Percentiles rank a stretch among this genome's conserved stretches.
phyloP scores from a whole-genome alignment of 2,113 vertebrate genomes.

The Ciconia boyciana region DNA sequence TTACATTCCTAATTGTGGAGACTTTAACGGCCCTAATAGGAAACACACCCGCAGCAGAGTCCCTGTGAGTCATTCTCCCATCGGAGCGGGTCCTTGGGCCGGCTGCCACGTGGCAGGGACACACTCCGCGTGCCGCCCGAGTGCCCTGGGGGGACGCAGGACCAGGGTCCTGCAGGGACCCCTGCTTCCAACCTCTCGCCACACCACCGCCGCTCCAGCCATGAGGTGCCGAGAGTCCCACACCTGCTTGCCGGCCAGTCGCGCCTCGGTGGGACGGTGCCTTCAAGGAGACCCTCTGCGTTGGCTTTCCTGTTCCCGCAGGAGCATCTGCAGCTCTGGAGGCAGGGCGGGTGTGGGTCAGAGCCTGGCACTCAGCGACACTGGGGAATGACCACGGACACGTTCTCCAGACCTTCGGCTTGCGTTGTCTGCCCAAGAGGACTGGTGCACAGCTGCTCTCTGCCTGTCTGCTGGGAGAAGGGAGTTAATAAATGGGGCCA shows the following conservation, averaged over 20 bases:
- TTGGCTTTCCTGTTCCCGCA: rapidly evolving
- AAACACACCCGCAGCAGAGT: slow-evolving; percentile 56
- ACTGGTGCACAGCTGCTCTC: rapidly evolving
- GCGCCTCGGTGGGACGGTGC: rapidly evolving
- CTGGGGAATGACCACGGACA: rapidly evolving
- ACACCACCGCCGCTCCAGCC: rapidly evolving
- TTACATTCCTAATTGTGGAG: slow-evolving; percentile 67
- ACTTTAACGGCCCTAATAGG: slow-evolving; percentile 59
- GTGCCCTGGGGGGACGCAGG: rapidly evolving
- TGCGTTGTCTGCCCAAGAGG: not conserved
- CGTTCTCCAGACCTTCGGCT: not conserved
- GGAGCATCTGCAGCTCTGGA: not conserved
- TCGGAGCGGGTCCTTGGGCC: not conserved
- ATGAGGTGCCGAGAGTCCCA: rapidly evolving
- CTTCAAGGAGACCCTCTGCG: rapidly evolving
- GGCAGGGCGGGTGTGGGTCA: not conserved
- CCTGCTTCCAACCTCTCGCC: not conserved
- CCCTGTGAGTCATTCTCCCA: slow-evolving; percentile 45
- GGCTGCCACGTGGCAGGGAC: slow-evolving; percentile 11
- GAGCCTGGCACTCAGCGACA: not conserved
- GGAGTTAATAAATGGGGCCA: not conserved
- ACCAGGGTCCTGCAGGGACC: rapidly evolving
- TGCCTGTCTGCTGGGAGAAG: not conserved
- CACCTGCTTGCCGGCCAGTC: rapidly evolving
- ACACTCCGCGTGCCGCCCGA: rapidly evolving